These are phyloP conservation scores for Dynastes hyllus DNA, from an alignment of 2,888 invertebrate species.

Conservation along the genomic window DNA sequence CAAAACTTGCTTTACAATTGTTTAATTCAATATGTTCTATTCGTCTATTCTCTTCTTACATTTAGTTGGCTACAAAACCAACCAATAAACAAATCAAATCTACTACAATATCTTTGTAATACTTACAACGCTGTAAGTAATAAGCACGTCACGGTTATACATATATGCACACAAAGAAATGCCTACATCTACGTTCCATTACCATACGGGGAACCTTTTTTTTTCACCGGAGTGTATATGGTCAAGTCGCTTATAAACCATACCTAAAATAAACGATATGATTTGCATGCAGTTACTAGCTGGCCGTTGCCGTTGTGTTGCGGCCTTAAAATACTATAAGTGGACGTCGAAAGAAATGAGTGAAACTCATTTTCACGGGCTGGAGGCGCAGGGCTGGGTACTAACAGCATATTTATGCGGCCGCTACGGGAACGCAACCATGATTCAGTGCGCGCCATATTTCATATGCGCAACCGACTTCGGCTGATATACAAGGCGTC, in stretches of 20 bases:
- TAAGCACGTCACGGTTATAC: too few relatives aligned
- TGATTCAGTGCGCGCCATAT: conserved; percentile 65
- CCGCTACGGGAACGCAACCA: conserved; percentile 59
- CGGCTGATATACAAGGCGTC: background rate
- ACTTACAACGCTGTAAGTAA: too few relatives aligned
- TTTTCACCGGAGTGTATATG: conserved; percentile 14
- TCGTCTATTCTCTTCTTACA: too few relatives aligned
- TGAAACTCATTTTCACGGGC: conserved; percentile 58
- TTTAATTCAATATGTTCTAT: too few relatives aligned
- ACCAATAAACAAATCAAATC: too few relatives aligned
- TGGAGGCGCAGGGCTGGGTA: conserved; percentile 54
- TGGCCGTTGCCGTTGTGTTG: conserved; percentile 18
- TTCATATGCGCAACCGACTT: conserved; percentile 53
- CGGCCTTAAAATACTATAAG: conserved; percentile 34
- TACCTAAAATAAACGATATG: conserved; percentile 51
- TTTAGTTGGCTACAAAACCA: too few relatives aligned
- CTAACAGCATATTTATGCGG: conserved; percentile 54
- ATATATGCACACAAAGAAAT: background rate
- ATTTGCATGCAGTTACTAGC: conserved; percentile 50
- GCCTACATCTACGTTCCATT: conserved; percentile 20
- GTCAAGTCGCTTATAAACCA: conserved; percentile 36
- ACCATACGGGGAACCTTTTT: conserved; percentile 4
- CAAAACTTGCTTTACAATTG: too few relatives aligned
- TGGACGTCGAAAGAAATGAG: conserved; percentile 56
- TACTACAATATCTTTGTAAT: too few relatives aligned